Base-by-base conservation (phyloP, 2,888 invertebrate species). In the Auanema freiburgensis region DNA sequence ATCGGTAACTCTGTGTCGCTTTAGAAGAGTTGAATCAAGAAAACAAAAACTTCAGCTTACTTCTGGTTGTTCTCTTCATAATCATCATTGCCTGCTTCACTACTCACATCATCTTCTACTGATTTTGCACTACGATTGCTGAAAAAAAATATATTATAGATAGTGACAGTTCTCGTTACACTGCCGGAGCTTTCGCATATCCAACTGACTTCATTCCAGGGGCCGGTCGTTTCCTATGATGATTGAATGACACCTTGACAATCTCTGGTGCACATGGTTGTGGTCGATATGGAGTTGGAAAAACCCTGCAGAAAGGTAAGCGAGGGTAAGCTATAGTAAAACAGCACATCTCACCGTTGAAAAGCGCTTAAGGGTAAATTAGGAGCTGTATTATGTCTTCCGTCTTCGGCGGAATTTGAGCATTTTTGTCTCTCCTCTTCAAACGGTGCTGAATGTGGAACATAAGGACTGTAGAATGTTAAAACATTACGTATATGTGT, bases 351-450 rank as follows among this genome's bases (percentile, higher is more conserved):
- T 3, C 33, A 66, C 66, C 66, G 51, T 54, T 66, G 67, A 16
- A 62, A 67, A 59, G 49, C 65, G 65, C 73, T 73, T 12, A 73
- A 60, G n/a, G 73, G 73, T 24, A 73, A 50, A 52, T 72, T 72
- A 11, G 54, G 63, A 1, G 64, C 44, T 3, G 51, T 50, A 18
- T 43, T 58, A 6, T 40, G 21, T 12, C 53, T 25, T n/a, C 14
- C 44, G 10, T 63, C 63, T 58, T 58, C 46, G n/a, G 55, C 41
- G 18, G 18, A 33, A 6, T 18, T 51, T 1, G 50, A 53, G 5
- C 52, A 41, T 51, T 65, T 68, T 21, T 63, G 49, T 24, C 66
- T 59, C 5, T 66, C 46, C 8, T 72, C 70, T 55, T 66, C 66
- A 8, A 72, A 59, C 12, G 67, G 49, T 1, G 72, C 71, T 71